Evolutionary conservation across 2,113 vertebrate species (phyloP), one percentile per base, ranked within the genome.

Genomic region (Prochilodus magdalenae): DNA sequence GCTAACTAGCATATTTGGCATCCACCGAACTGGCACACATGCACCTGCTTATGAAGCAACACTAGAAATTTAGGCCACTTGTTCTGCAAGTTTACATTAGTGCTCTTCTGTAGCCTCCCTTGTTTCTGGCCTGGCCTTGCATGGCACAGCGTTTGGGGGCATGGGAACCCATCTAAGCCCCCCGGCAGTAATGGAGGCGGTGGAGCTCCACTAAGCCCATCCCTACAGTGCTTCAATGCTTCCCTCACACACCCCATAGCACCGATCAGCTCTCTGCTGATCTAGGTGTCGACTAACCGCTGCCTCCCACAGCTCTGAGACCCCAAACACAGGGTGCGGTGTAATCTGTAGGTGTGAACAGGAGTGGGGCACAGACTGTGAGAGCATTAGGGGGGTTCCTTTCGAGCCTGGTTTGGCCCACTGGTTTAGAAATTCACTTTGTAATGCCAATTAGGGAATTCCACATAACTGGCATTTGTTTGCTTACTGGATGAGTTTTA

Each of bases 121-220:
- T 29, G 26, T 63, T 51, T 33, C 8, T 22, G 3, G 40, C 55
- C n/a, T 24, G 29, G 65, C 51, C 30, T 49, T 33, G 53, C 53
- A 55, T 22, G 53, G 53, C 66, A 69, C 40, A 36, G 27, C 33
- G 29, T 72, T 73, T 36, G 30, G 81, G 85, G 84, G 85, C 89
- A 88, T 91, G 90, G 88, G 89, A 90, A 89, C 80, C 83, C 75
- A 82, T 73, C 63, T 85, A 79, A 82, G 72, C 86, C 89, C 83
- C 78, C 79, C 55, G 27, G 60, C 62, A 60, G 22, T 13, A 1
- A 15, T 36, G 85, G 30, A 79, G 65, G 51, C 55, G 57, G 57
- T 76, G 30, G n/a, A 69, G 36, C 29, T 33, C 65, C 30, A 10
- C 44, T 80, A 83, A 86, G 59, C 71, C 78, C 77, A 80, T 33